Conservation (phyloP, 1,140 invertebrate species). For the Platyscapa corneri region DNA sequence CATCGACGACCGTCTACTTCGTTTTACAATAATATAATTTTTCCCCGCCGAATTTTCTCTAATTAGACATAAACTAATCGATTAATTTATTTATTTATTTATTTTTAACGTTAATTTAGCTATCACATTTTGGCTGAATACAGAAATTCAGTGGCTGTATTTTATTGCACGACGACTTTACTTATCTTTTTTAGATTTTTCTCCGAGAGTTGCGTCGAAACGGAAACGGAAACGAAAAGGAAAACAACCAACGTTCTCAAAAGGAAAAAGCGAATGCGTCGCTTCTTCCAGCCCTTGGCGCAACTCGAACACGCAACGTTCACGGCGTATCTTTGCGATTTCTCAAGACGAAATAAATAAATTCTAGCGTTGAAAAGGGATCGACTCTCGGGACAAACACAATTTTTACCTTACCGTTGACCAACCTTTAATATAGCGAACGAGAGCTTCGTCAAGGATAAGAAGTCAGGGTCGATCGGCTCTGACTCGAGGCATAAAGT, state of each 20-base stretch:
- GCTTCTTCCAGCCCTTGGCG: background rate
- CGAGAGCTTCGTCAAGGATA: too few relatives aligned
- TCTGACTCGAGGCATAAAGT: too few relatives aligned
- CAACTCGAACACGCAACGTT: background rate
- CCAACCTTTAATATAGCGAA: too few relatives aligned
- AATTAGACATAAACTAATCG: background rate
- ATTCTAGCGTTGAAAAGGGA: too few relatives aligned
- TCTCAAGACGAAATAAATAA: too few relatives aligned
- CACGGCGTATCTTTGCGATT: background rate
- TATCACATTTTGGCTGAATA: conserved; percentile 35
- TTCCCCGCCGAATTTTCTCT: background rate
- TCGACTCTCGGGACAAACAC: too few relatives aligned
- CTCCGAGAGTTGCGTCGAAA: background rate
- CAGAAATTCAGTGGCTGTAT: conserved; percentile 13
- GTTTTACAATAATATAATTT: background rate
- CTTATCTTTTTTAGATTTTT: too few relatives aligned
- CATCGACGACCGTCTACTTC: background rate
- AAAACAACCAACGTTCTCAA: background rate
- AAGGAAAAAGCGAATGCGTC: background rate
- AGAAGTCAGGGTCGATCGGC: too few relatives aligned
- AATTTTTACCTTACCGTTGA: too few relatives aligned
- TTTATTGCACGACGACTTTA: conserved; percentile 33
- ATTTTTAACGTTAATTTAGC: conserved; percentile 43
- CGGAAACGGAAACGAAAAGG: background rate
- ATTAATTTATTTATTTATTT: background rate